Conservation (phyloP, 2,797 vertebrate species). For the Lagorchestes hirsutus region DNA sequence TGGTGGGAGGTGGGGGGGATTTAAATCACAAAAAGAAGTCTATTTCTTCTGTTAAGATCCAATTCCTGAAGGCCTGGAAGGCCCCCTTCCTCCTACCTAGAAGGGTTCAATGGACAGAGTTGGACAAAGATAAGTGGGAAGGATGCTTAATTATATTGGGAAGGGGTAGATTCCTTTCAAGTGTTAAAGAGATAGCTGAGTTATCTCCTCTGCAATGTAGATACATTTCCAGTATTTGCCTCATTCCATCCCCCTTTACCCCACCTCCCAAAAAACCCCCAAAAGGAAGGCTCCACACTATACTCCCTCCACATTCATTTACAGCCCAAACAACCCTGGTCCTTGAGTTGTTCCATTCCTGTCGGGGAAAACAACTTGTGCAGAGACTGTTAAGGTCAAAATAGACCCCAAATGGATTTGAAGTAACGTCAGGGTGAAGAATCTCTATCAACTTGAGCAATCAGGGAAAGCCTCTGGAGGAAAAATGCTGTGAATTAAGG, state of each 20-base stretch:
- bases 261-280: background rate
- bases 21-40: background rate
- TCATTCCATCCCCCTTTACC: background rate
- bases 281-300: background rate
- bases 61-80: too few species aligned
- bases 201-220: background rate
- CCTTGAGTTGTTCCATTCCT: background rate
- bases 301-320: background rate
- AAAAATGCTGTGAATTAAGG: background rate
- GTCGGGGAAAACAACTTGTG: background rate
- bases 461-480: background rate
- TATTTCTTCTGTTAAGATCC: background rate
- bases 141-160: background rate
- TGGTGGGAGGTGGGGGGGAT: too few species aligned
- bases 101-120: background rate
- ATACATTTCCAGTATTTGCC: background rate
- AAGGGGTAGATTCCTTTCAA: background rate
- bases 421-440: background rate
- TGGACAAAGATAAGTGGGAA: background rate
- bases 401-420: background rate
- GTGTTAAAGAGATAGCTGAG: background rate
- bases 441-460: background rate
- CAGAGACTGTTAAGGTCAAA: background rate
- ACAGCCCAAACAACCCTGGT: background rate
- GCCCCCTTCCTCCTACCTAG: background rate